phyloP scores from a whole-genome alignment of 2,888 invertebrate species.

The Glaucopsyche alexis region DNA sequence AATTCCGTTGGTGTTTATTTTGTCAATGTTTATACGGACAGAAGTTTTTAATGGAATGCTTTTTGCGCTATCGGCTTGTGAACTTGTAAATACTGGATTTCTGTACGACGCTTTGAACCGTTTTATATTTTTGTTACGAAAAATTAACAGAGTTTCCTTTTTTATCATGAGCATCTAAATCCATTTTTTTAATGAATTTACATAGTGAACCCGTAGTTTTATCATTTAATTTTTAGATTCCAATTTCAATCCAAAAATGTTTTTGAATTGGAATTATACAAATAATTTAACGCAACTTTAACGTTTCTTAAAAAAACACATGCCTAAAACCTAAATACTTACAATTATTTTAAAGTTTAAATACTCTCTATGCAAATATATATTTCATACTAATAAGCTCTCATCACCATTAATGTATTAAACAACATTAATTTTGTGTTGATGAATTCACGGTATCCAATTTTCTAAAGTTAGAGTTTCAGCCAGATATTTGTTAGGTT shows the following conservation, averaged over 20 bases:
- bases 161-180: background rate
- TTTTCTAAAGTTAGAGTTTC: background rate
- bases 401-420: background rate
- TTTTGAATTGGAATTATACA: background rate
- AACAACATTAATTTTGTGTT: background rate
- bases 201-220: background rate
- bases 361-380: background rate
- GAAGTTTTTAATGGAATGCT: constrained; percentile 36
- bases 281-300: no score
- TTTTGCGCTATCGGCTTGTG: constrained; percentile 28
- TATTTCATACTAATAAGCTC: background rate
- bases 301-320: no score
- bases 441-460: constrained; percentile 6
- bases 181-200: background rate
- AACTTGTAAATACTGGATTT: constrained; percentile 23
- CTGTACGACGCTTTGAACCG: background rate
- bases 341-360: background rate
- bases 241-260: background rate
- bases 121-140: constrained; percentile 20
- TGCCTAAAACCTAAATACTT: no score
- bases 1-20: constrained; percentile 37
- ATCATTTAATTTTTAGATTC: no score
- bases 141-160: constrained; percentile 10
- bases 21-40: constrained; percentile 38
- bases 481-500: background rate